These are phyloP conservation scores for Fragum sueziense DNA, from an alignment of 2,888 invertebrate genomes.

Conservation along the genomic window DNA sequence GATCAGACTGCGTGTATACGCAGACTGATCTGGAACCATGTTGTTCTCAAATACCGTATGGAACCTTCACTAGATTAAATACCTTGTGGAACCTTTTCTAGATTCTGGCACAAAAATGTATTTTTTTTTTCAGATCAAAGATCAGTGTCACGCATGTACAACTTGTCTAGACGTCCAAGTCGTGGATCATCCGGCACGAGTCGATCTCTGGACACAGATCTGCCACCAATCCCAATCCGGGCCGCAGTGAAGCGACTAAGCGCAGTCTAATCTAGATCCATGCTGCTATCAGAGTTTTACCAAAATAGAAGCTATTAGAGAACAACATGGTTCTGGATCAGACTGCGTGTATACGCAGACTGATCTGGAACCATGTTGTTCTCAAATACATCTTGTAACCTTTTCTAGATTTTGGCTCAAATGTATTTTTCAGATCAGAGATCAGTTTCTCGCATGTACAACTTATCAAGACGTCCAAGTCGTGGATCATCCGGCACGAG, in stretches of 20 bases:
- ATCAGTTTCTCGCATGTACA: background rate
- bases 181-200: background rate
- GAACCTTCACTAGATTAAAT: no score
- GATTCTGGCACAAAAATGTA: background rate
- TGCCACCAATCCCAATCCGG: background rate
- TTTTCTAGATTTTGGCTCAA: background rate
- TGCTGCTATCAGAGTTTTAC: background rate
- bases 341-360: no score
- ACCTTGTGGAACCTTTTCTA: no score
- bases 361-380: no score
- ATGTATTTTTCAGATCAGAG: constrained; percentile 6
- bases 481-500: background rate
- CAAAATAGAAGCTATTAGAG: background rate
- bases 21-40: no score
- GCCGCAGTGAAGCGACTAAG: background rate
- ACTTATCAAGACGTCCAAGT: background rate
- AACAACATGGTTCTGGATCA: no score
- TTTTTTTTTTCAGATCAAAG: background rate
- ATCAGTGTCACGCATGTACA: background rate
- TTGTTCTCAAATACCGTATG: no score
- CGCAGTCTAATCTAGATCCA: background rate
- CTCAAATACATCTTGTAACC: no score
- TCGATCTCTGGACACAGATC: background rate
- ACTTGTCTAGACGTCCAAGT: background rate
- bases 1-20: no score